A percentile compares a stretch with the other conserved stretches of the same genome.
These are phyloP conservation scores for Indicator maculatus DNA, from an alignment of 2,113 vertebrate species.

Conservation along the genomic window DNA sequence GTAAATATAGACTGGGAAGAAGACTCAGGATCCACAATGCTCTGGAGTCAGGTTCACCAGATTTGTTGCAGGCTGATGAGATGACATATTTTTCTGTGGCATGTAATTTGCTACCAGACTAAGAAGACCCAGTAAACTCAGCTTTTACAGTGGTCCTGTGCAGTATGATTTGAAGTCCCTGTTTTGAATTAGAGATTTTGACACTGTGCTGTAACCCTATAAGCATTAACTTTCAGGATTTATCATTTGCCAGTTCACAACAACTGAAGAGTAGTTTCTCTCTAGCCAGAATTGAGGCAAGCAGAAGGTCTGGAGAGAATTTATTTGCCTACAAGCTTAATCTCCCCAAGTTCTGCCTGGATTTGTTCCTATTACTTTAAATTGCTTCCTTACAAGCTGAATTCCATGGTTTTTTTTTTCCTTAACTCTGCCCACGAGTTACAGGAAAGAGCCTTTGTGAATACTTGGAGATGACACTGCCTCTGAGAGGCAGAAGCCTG, in stretches of 20 bases:
- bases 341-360: background rate
- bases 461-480: background rate
- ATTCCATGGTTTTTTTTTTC: background rate
- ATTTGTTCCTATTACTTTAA: background rate
- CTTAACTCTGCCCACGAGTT: background rate
- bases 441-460: background rate
- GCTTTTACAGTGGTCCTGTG: background rate
- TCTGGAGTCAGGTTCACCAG: background rate
- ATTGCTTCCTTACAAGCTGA: background rate
- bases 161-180: background rate
- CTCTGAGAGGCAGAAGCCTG: background rate
- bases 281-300: background rate
- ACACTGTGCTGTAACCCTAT: background rate
- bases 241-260: background rate
- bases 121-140: background rate
- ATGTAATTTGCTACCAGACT: background rate
- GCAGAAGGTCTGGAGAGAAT: background rate
- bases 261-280: background rate
- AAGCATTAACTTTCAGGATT: background rate
- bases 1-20: background rate
- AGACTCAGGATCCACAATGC: background rate
- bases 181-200: background rate
- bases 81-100: background rate
- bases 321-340: background rate
- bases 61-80: background rate